phyloP scores from a whole-genome alignment of 1,140 invertebrate genomes.

The Drosophila ohnishii region DNA sequence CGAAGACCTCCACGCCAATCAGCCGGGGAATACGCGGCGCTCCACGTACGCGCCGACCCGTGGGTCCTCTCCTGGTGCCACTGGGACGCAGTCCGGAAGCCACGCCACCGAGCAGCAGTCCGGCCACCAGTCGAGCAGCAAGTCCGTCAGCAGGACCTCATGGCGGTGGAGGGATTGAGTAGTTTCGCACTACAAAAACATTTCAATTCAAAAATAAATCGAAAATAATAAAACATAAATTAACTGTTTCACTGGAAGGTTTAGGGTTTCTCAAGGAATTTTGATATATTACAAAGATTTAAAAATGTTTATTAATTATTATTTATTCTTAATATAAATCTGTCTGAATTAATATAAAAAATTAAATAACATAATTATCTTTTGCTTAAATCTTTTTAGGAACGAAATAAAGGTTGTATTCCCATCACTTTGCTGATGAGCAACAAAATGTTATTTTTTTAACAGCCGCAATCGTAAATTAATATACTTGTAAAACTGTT shows the following conservation, averaged over 20 bases:
- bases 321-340: background rate
- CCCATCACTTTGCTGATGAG: constrained; percentile 19
- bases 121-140: constrained; percentile 72
- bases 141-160: constrained; percentile 35
- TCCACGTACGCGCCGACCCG: constrained; percentile 84
- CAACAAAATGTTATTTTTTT: constrained; percentile 1
- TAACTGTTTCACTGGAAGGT: background rate
- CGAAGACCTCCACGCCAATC: constrained; percentile 86
- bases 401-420: background rate
- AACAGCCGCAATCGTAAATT: constrained; percentile 52
- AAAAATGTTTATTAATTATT: background rate
- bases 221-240: background rate
- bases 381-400: background rate
- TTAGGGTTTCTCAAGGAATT: too few relatives aligned
- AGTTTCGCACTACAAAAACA: background rate
- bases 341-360: background rate
- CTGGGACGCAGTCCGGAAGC: constrained; percentile 84
- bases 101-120: constrained; percentile 68
- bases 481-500: constrained; percentile 73
- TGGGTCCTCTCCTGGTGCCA: constrained; percentile 86
- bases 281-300: too few relatives aligned
- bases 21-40: constrained; percentile 84
- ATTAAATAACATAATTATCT: background rate
- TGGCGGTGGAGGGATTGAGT: background rate
- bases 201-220: background rate